A percentile compares a stretch with the other conserved stretches of the same genome.
phyloP scores from a whole-genome alignment of 1,140 invertebrate species.

The Zaprionus ornatus region DNA sequence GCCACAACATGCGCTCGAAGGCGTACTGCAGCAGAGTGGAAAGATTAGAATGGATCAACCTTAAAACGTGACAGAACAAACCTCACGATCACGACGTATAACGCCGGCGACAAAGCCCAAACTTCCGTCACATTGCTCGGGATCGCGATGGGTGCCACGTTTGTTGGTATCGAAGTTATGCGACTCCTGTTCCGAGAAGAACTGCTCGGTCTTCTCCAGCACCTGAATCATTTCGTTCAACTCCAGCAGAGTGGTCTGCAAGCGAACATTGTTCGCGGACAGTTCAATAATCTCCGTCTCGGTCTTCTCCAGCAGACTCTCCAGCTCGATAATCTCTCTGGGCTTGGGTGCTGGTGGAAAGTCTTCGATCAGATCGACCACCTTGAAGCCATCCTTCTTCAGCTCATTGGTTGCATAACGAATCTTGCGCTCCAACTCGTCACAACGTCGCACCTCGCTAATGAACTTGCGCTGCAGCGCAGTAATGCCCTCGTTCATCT shows the following conservation, averaged over 20 bases:
- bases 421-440: conserved; percentile 93
- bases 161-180: conserved; percentile 72
- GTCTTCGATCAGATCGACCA: conserved; percentile 91
- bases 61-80: neutral
- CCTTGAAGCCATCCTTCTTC: conserved; percentile 90
- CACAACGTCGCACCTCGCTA: conserved; percentile 91
- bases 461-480: conserved; percentile 95
- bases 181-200: conserved; percentile 74
- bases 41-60: neutral
- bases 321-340: conserved; percentile 92
- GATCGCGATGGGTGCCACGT: conserved; percentile 90
- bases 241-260: conserved; percentile 97
- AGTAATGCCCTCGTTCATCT: conserved; percentile 91
- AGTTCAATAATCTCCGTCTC: conserved; percentile 96
- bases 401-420: conserved; percentile 95
- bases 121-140: conserved; percentile 86
- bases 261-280: conserved; percentile 95
- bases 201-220: conserved; percentile 93
- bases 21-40: conserved; percentile 87
- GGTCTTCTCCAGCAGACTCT: conserved; percentile 96
- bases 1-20: conserved; percentile 98
- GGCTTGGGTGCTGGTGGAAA: conserved; percentile 95
- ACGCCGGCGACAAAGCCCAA: conserved; percentile 94
- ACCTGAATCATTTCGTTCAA: conserved; percentile 96
- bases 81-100: conserved; percentile 90